Base-by-base conservation (phyloP, 92 coral and sea anemone species). In the Zoanthus gigantus region DNA sequence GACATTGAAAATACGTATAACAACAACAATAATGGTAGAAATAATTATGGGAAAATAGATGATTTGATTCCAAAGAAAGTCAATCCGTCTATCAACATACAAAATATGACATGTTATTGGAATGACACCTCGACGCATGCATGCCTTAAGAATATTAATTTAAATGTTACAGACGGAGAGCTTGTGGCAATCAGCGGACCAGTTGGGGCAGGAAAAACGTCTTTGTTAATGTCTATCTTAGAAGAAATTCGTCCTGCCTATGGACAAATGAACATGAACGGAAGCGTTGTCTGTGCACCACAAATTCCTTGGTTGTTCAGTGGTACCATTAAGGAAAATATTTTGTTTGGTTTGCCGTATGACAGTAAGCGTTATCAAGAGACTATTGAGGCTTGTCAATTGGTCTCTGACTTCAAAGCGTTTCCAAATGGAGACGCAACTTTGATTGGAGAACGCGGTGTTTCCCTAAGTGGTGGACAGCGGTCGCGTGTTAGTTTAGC, bases 401-500 rank as follows among this genome's bases (percentile, higher is more conserved):
- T 80, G 72, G 85, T 80, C 54, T 44, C 74, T n/a, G 85, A 80
- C 37, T 80, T 80, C 31, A 44, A 80, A 46, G 50, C 28, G 74
- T 80, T 80, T 65, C 85, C 85, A 23, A 65, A 45, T 42, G 85
- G 85, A 17, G 85, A 80, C 74, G n/a, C 42, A 47, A 80, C 85
- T 15, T 18, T 67, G 58, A 65, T 80, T 7, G 85, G 85, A 80
- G 85, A 80, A 65, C 85, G 85, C n/a, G 85, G 85, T 12, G 52
- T 80, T 46, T n/a, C 54, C 17, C 57, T 80, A 17, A 80, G 85
- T 46, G 85, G 85, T 12, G 85, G 85, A 44, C 85, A 80, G 85
- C 73, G 85, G 72, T 47, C 74, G 63, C 85, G 85, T 12, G 85
- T 80, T 23, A 80, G 85, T 46, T 63, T 80, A 65, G 85, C 85